A percentile compares a stretch with the other conserved stretches of the same genome.
phyloP scores from a whole-genome alignment of 2,797 vertebrate species.

The Cirrhinus mrigala region DNA sequence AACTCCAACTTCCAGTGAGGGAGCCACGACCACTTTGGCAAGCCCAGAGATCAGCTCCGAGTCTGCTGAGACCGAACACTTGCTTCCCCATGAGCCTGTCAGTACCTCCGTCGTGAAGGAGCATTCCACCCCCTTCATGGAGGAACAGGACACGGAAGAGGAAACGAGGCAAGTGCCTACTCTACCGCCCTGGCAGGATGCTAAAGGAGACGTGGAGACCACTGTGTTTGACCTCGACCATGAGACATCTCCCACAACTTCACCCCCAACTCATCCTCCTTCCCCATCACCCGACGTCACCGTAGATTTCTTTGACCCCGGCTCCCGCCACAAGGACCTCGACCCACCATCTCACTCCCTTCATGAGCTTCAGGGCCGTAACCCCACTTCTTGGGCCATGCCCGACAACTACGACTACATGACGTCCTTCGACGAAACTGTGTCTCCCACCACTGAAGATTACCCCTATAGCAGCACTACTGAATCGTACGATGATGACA shows the following conservation, averaged over 20 bases:
- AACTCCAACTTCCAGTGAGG: conserved; percentile 20
- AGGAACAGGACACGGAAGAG: conserved; percentile 59
- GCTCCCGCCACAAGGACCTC: conserved; percentile 74
- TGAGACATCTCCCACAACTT: conserved; percentile 58
- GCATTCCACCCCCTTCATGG: conserved; percentile 58
- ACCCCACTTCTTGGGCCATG: conserved; percentile 86
- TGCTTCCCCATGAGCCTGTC: conserved; percentile 67
- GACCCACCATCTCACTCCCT: conserved; percentile 70
- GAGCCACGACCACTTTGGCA: conserved; percentile 41
- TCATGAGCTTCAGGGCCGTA: conserved; percentile 76
- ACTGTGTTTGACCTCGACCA: conserved; percentile 74
- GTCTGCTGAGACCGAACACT: conserved; percentile 77
- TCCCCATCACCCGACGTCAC: conserved; percentile 77
- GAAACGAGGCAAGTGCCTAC: conserved; percentile 66
- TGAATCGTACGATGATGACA: conserved; percentile 77
- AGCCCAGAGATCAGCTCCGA: conserved; percentile 69
- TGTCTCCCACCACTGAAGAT: conserved; percentile 85
- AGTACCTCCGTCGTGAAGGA: not conserved
- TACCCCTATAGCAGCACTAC: conserved; percentile 81
- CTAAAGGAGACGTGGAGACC: conserved; percentile 69
- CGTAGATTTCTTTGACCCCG: conserved; percentile 86
- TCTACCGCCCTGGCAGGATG: conserved; percentile 74
- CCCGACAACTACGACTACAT: conserved; percentile 89
- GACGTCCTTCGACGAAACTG: conserved; percentile 86
- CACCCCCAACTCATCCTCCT: conserved; percentile 58